These are phyloP conservation scores for Chymomyza fuscimana DNA, from an alignment of 2,888 invertebrate species.

Conservation along the genomic window DNA sequence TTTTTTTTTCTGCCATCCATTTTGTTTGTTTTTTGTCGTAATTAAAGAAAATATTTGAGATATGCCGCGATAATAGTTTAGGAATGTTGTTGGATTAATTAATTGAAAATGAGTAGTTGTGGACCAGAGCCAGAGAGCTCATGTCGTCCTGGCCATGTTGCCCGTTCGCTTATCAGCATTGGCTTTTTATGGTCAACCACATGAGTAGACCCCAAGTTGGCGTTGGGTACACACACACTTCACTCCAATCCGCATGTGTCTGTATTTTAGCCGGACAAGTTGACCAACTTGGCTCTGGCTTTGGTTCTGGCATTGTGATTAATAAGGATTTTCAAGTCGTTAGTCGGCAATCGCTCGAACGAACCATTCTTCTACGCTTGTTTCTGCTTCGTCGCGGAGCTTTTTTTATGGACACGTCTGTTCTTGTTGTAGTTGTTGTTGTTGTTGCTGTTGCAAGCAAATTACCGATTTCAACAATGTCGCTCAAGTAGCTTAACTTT, in stretches of 20 bases:
- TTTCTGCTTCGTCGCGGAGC: conserved; percentile 23
- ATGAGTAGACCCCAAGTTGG: conserved; percentile 35
- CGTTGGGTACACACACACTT: neutral
- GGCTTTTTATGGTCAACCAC: conserved; percentile 67
- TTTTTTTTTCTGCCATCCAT: neutral
- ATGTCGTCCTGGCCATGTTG: conserved; percentile 45
- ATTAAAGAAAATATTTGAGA: conserved; percentile 74
- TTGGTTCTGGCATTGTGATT: conserved; percentile 60
- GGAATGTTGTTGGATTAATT: conserved; percentile 74
- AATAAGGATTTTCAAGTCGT: conserved; percentile 74
- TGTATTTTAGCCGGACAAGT: neutral
- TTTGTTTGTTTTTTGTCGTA: conserved; percentile 52
- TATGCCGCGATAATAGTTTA: conserved; percentile 73
- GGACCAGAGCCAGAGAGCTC: conserved; percentile 46
- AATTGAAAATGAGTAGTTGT: conserved; percentile 73
- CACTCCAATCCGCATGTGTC: conserved; percentile 13
- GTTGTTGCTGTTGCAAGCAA: conserved; percentile 53
- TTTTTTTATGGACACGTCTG: conserved; percentile 55
- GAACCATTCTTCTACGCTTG: conserved; percentile 21
- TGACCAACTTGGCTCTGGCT: conserved; percentile 11
- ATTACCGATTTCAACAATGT: conserved; percentile 73
- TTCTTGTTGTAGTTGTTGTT: neutral
- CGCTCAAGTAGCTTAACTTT: conserved; percentile 72
- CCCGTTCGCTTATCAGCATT: conserved; percentile 70
- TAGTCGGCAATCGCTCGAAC: conserved; percentile 52